Percentiles rank a stretch among this genome's conserved stretches.
Conservation (phyloP, 2,113 vertebrate species). For the Oreochromis aureus region DNA sequence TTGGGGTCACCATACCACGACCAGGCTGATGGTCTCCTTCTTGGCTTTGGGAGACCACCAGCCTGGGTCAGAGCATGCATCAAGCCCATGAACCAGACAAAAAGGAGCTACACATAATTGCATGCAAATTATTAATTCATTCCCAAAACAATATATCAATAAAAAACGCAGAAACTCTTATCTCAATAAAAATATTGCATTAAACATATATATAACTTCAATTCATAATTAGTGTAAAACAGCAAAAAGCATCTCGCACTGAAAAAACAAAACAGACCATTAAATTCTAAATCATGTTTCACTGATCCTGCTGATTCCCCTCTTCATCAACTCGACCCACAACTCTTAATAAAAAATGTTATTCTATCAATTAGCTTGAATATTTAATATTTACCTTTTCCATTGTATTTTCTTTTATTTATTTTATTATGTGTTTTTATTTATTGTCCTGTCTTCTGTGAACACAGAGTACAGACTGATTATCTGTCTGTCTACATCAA, state of each 20-base stretch:
- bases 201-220: not conserved
- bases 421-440: not conserved
- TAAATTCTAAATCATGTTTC: not conserved
- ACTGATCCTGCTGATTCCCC: not conserved
- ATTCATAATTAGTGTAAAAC: accelerated
- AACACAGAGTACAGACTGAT: not conserved
- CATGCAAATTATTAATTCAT: not conserved
- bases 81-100: not conserved
- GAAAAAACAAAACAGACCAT: not conserved
- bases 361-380: not conserved
- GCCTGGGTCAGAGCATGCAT: not conserved
- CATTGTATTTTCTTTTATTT: not conserved
- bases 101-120: not conserved
- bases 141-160: not conserved
- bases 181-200: not conserved
- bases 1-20: not conserved
- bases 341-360: not conserved
- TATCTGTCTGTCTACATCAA: not conserved
- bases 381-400: not conserved
- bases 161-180: not conserved
- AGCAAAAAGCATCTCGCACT: not conserved
- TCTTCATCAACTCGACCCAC: not conserved
- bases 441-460: not conserved
- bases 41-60: not conserved
- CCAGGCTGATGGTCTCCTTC: not conserved